A percentile compares a stretch with the other conserved stretches of the same genome.
Conservation (phyloP, 1,140 invertebrate genomes). For the Dryas iulia region DNA sequence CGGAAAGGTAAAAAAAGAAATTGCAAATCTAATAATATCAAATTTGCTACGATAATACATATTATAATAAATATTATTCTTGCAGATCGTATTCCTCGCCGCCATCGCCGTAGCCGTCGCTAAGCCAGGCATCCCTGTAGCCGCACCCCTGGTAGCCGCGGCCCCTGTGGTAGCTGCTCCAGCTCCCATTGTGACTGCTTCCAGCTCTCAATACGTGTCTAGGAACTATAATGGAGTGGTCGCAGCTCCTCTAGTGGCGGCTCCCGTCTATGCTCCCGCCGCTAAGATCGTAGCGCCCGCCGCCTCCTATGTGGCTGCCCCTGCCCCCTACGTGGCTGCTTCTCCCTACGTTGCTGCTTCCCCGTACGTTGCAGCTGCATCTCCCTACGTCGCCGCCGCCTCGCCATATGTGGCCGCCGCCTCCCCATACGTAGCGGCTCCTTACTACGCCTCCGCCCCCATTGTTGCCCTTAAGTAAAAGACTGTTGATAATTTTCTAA, state of each 20-base stretch:
- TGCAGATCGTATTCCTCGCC: slow-evolving; percentile 62
- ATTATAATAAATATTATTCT: slow-evolving; percentile 30
- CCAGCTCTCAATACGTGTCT: slow-evolving; percentile 83
- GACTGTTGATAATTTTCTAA: neutral
- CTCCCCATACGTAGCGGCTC: slow-evolving; percentile 47
- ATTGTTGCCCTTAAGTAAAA: slow-evolving; percentile 30
- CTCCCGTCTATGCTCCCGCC: slow-evolving; percentile 23
- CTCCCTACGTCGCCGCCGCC: neutral
- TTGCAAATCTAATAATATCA: too few relatives aligned
- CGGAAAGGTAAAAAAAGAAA: slow-evolving; percentile 55
- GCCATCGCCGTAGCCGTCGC: slow-evolving; percentile 60
- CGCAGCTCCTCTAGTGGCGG: slow-evolving; percentile 63
- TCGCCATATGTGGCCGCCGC: slow-evolving; percentile 38
- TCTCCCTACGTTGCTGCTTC: slow-evolving; percentile 40
- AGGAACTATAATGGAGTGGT: slow-evolving; percentile 83
- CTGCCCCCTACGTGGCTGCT: slow-evolving; percentile 39
- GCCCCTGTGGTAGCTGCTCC: slow-evolving; percentile 59
- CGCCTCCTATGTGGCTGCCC: slow-evolving; percentile 40
- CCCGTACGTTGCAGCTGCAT: slow-evolving; percentile 26
- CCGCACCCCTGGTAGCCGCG: slow-evolving; percentile 52
- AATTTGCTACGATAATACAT: too few relatives aligned
- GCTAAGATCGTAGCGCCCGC: neutral
- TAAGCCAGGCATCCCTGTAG: slow-evolving; percentile 61
- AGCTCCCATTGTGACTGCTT: slow-evolving; percentile 82
- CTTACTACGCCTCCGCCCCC: slow-evolving; percentile 64